phyloP scores from a whole-genome alignment of 2,113 vertebrate genomes.

The Terrapene triunguis region DNA sequence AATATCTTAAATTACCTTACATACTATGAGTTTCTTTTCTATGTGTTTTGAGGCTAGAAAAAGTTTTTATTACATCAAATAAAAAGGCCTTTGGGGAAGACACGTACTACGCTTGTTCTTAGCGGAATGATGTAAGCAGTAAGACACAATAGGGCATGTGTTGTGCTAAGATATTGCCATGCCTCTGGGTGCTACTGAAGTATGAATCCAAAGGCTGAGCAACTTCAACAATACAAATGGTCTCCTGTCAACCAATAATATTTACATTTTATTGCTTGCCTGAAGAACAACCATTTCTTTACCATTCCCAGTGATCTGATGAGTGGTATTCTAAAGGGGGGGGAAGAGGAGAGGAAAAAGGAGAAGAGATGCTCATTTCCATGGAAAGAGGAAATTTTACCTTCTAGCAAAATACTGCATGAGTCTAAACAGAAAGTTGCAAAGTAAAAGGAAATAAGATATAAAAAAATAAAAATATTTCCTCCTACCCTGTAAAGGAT shows the following conservation, averaged over 20 bases:
- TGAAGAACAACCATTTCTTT: neutral
- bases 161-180: neutral
- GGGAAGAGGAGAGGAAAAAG: neutral
- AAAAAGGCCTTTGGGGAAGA: neutral
- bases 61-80: neutral
- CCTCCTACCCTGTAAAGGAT: neutral
- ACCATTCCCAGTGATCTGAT: neutral
- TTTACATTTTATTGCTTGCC: neutral
- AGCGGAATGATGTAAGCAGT: neutral
- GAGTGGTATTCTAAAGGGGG: neutral
- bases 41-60: neutral
- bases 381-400: neutral
- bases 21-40: neutral
- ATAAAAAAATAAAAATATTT: neutral
- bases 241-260: neutral
- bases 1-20: fast-evolving
- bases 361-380: neutral
- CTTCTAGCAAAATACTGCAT: neutral
- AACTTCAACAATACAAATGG: neutral
- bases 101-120: neutral
- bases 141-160: fast-evolving
- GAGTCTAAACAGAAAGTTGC: neutral
- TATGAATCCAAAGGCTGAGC: neutral
- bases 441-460: neutral
- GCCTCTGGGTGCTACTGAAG: neutral